phyloP scores from a whole-genome alignment of 2,888 invertebrate species.

The Adela reaumurella region DNA sequence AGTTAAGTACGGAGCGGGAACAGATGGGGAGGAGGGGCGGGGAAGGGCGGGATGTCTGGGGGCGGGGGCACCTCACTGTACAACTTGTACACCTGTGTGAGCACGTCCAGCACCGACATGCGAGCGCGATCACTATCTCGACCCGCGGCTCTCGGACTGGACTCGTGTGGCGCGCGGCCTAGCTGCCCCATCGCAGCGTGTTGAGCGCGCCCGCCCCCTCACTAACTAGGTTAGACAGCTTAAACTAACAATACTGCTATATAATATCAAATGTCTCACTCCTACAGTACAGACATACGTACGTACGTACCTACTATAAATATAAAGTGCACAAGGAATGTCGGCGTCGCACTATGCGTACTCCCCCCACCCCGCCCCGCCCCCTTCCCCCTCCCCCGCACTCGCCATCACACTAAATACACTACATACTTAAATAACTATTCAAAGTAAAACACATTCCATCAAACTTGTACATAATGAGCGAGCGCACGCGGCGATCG shows the following conservation, averaged over 20 bases:
- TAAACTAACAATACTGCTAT: constrained; percentile 50
- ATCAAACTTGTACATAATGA: too few relatives aligned
- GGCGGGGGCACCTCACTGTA: too few relatives aligned
- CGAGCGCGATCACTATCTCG: neutral
- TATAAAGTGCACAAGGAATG: neutral
- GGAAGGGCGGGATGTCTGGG: neutral
- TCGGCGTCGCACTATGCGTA: neutral
- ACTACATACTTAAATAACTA: too few relatives aligned
- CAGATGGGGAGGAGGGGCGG: neutral
- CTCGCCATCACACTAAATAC: too few relatives aligned
- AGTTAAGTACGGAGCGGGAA: neutral
- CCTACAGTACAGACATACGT: neutral
- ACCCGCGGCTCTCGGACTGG: neutral
- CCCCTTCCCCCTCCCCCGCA: too few relatives aligned
- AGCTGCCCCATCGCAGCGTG: too few relatives aligned
- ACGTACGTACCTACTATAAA: neutral
- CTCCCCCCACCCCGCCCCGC: too few relatives aligned
- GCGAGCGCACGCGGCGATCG: too few relatives aligned
- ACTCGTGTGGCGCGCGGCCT: too few relatives aligned
- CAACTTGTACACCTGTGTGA: too few relatives aligned
- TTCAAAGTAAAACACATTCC: too few relatives aligned
- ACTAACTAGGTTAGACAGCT: constrained; percentile 12
- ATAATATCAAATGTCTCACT: constrained; percentile 3
- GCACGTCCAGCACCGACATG: neutral
- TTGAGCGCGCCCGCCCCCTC: too few relatives aligned